Evolutionary conservation across 2,888 invertebrate genomes (phyloP).

Genomic region (Portevinia maculata): DNA sequence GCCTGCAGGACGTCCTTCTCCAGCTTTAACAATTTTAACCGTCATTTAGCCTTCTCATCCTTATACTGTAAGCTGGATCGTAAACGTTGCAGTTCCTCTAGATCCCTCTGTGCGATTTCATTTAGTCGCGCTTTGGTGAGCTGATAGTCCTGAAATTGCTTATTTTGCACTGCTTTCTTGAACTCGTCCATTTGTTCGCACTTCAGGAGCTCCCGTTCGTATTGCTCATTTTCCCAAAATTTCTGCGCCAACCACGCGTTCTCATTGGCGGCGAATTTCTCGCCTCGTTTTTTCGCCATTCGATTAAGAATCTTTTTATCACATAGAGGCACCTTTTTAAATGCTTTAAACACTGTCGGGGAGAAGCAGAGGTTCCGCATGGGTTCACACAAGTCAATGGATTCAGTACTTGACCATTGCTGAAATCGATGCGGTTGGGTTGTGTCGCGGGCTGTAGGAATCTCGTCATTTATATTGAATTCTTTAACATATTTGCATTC

Average conservation of each 20-base stretch:
- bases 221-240: slow-evolving; percentile 82
- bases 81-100: slow-evolving; percentile 79
- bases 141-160: slow-evolving; percentile 81
- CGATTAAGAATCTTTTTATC: slow-evolving; percentile 82
- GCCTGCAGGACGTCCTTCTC: slow-evolving; percentile 79
- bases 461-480: slow-evolving; percentile 43
- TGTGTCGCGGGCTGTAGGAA: slow-evolving; percentile 28
- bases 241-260: slow-evolving; percentile 82
- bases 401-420: slow-evolving; percentile 61
- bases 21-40: slow-evolving; percentile 78
- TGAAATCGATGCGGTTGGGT: slow-evolving; percentile 47
- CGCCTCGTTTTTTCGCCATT: slow-evolving; percentile 81
- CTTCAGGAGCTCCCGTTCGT: slow-evolving; percentile 80
- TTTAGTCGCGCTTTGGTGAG: slow-evolving; percentile 80
- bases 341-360: slow-evolving; percentile 79
- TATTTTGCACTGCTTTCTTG: slow-evolving; percentile 79
- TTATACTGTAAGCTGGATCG: slow-evolving; percentile 79
- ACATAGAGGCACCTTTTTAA: slow-evolving; percentile 79
- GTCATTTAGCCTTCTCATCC: slow-evolving; percentile 79
- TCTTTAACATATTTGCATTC: slow-evolving; percentile 80
- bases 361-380: slow-evolving; percentile 81
- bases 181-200: slow-evolving; percentile 81
- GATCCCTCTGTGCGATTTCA: slow-evolving; percentile 79
- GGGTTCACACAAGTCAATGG: slow-evolving; percentile 78
- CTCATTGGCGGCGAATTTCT: slow-evolving; percentile 79